Base-by-base conservation (phyloP, 2,888 invertebrate genomes). In the Ormyrus labotus region DNA sequence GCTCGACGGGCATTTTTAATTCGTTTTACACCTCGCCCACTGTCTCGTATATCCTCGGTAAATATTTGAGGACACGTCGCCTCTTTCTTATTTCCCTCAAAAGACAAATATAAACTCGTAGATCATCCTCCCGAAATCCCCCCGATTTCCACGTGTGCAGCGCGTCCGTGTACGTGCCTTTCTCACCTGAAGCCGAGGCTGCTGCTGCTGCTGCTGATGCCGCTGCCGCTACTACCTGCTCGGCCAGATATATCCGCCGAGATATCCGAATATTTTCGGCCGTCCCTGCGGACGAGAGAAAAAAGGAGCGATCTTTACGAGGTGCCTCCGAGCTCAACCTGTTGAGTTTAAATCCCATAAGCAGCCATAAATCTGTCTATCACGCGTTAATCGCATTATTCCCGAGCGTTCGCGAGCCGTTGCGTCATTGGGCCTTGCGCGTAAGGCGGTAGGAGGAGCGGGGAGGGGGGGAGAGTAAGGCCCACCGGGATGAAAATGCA, bases 261-360 rank as follows among this genome's bases (percentile, higher is more conserved):
- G 73, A 79, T 79, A 73, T 68, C 72, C 72, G 51, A 69, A 69
- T 51, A 75, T 60, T 74, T 74, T 67, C 47, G 11, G 8, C 63
- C 19, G n/a, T 13, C 55, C 19, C 34, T 47, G 50, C 10, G 19
- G 34, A 34, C 5, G n/a, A 47, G 64, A 64, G 11, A 60, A 60
- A 48, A 19, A 60, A 64, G 2, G 34, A 34, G 6, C 84, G 84
- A 87, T 86, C 85, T 86, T 61, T 9, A 34, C 48, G 34, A 63
- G 51, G 64, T 78, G 69, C 65, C 64, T 50, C 60, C 77, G 69
- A 72, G 76, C 77, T 78, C 84, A 85, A 88, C 87, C 87, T 88
- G 88, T 88, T 88, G 87, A 87, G 87, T 88, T 87, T 86, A 86
- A 88, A 88, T 87, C 87, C 85, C 84, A 83, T 86, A 86, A 87